phyloP scores from a whole-genome alignment of 2,113 vertebrate genomes.

The Poeciliopsis retropinna region DNA sequence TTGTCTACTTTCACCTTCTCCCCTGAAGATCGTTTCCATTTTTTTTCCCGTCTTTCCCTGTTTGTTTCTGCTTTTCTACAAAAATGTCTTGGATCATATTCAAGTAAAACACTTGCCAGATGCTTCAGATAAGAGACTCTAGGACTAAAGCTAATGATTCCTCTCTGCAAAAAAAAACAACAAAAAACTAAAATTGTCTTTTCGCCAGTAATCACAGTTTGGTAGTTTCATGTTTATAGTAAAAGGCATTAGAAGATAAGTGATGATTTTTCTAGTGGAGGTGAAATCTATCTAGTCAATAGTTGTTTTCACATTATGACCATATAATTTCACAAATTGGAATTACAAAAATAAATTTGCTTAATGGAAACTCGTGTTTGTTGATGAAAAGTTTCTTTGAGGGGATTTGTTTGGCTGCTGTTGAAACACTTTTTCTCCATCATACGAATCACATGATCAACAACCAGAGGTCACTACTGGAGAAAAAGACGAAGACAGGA shows the following conservation, averaged over 20 bases:
- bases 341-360: no score
- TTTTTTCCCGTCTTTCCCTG: constrained; percentile 16
- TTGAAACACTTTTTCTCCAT: no score
- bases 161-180: neutral
- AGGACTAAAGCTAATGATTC: neutral
- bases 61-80: constrained; percentile 13
- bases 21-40: constrained; percentile 21
- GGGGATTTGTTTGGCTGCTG: no score
- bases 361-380: no score
- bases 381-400: no score
- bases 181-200: neutral
- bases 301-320: no score
- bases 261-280: neutral
- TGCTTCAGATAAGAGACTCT: constrained; percentile 16
- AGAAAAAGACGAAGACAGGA: no score
- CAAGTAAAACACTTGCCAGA: constrained; percentile 18
- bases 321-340: no score
- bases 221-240: no score
- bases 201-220: no score
- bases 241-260: neutral
- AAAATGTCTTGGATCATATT: constrained; percentile 44
- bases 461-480: no score
- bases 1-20: constrained; percentile 25
- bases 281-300: neutral
- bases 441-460: no score